Evolutionary conservation across 2,888 invertebrate genomes (phyloP).

Genomic region (Ectropis crepuscularia): DNA sequence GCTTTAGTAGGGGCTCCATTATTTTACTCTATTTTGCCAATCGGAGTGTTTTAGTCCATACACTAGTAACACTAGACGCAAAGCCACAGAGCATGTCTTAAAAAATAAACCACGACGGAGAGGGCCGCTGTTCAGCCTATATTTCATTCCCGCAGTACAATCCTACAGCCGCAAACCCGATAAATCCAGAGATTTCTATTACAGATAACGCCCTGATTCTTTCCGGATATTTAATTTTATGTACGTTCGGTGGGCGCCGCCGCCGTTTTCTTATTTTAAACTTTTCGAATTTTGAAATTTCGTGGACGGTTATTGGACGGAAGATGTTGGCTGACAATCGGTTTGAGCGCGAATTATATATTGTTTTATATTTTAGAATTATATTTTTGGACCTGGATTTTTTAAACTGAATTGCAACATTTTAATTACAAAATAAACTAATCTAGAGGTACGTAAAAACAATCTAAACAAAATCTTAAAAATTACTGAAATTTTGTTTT

Average conservation of each 20-base stretch:
- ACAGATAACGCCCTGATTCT: slow-evolving; percentile 79
- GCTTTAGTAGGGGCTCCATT: too few relatives aligned
- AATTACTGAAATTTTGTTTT: too few relatives aligned
- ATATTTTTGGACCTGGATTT: too few relatives aligned
- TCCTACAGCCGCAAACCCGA: slow-evolving; percentile 70
- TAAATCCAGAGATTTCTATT: slow-evolving; percentile 82
- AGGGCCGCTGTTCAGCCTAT: slow-evolving; percentile 65
- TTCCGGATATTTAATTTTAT: slow-evolving; percentile 81
- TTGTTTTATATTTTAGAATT: too few relatives aligned
- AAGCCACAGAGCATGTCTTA: slow-evolving; percentile 58
- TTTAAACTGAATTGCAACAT: too few relatives aligned
- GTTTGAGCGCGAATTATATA: slow-evolving; percentile 14
- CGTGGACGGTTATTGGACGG: slow-evolving; percentile 33
- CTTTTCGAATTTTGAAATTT: slow-evolving; percentile 51
- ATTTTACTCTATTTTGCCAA: too few relatives aligned
- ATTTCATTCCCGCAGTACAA: slow-evolving; percentile 71
- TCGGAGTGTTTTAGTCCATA: neutral
- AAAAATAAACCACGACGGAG: slow-evolving; percentile 51
- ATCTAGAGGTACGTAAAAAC: too few relatives aligned
- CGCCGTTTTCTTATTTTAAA: slow-evolving; percentile 61
- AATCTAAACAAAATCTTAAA: too few relatives aligned
- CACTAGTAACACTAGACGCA: slow-evolving; percentile 37
- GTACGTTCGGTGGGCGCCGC: slow-evolving; percentile 56
- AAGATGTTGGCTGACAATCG: slow-evolving; percentile 5
- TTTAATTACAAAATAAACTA: too few relatives aligned